phyloP scores from a whole-genome alignment of 1,140 invertebrate species.

The Hypothenemus hampei region DNA sequence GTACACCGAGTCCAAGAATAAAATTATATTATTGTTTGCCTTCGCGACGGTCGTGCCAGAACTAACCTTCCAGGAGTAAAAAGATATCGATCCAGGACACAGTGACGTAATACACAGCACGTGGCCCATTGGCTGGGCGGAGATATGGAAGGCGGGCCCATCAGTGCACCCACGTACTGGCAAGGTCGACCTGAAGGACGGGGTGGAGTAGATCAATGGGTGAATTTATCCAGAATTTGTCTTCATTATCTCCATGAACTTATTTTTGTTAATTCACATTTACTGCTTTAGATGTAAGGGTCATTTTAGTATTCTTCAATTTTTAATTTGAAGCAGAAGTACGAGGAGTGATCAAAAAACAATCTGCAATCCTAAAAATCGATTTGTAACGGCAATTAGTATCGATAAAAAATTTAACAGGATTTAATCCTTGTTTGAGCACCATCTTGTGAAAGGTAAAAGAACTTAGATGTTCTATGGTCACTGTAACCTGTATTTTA shows the following conservation, averaged over 20 bases:
- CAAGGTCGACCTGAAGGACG: slow-evolving; percentile 21
- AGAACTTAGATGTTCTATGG: too few species aligned
- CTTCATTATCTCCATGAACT: too few species aligned
- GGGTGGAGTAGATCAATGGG: slow-evolving; percentile 8
- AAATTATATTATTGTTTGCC: slow-evolving; percentile 3
- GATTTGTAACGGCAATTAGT: too few species aligned
- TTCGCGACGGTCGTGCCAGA: slow-evolving; percentile 22
- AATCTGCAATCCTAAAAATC: too few species aligned
- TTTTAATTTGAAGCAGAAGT: not conserved
- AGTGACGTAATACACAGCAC: slow-evolving; percentile 28
- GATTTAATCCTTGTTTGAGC: too few species aligned
- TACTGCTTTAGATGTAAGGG: too few species aligned
- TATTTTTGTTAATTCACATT: slow-evolving; percentile 10
- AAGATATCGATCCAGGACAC: slow-evolving; percentile 28
- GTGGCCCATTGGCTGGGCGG: slow-evolving; percentile 32
- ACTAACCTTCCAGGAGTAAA: slow-evolving; percentile 30
- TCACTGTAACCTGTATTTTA: too few species aligned
- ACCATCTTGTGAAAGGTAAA: too few species aligned
- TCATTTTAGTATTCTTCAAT: not conserved
- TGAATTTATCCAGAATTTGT: too few species aligned
- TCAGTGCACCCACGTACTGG: slow-evolving; percentile 8
- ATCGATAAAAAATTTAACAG: too few species aligned
- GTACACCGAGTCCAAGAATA: slow-evolving; percentile 26
- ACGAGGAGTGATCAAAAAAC: too few species aligned
- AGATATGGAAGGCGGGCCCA: slow-evolving; percentile 22